Percentiles rank a stretch among this genome's conserved stretches.
These are phyloP conservation scores for Gymnoscopelus microlampas DNA, from an alignment of 2,797 vertebrate genomes.

Conservation along the genomic window DNA sequence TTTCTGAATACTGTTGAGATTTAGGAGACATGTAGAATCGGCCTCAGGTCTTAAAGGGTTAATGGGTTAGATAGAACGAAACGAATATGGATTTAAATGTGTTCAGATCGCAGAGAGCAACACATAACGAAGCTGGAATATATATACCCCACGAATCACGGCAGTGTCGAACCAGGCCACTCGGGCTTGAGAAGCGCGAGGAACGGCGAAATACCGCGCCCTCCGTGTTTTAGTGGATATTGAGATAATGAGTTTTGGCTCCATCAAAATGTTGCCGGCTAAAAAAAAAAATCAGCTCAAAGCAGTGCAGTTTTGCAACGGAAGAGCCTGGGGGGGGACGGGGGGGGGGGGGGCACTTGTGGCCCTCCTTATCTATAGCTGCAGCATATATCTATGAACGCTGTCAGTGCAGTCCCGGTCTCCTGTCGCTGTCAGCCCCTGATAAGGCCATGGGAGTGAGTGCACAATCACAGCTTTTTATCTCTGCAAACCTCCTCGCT, in stretches of 20 bases:
- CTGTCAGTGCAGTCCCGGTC: neutral
- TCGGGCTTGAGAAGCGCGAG: neutral
- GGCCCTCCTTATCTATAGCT: neutral
- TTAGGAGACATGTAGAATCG: too few species aligned
- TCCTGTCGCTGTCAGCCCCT: neutral
- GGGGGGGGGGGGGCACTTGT: neutral
- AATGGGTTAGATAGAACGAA: neutral
- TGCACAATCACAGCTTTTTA: constrained; percentile 46
- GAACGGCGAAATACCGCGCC: too few species aligned
- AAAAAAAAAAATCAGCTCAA: neutral
- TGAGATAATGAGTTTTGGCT: neutral
- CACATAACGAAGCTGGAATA: neutral
- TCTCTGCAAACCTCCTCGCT: constrained; percentile 33
- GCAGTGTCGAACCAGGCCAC: neutral
- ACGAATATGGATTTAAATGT: neutral
- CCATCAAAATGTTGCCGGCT: neutral
- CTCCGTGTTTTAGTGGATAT: neutral
- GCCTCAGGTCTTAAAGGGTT: too few species aligned
- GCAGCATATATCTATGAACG: neutral
- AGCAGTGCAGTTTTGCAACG: neutral
- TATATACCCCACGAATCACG: too few species aligned
- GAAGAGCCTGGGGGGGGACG: too few species aligned
- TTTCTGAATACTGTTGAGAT: too few species aligned
- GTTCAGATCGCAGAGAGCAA: neutral
- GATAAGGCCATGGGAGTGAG: constrained; percentile 15